A percentile compares a stretch with the other conserved stretches of the same genome.
phyloP scores from a whole-genome alignment of 2,888 invertebrate genomes.

The Stenodema calcarata region DNA sequence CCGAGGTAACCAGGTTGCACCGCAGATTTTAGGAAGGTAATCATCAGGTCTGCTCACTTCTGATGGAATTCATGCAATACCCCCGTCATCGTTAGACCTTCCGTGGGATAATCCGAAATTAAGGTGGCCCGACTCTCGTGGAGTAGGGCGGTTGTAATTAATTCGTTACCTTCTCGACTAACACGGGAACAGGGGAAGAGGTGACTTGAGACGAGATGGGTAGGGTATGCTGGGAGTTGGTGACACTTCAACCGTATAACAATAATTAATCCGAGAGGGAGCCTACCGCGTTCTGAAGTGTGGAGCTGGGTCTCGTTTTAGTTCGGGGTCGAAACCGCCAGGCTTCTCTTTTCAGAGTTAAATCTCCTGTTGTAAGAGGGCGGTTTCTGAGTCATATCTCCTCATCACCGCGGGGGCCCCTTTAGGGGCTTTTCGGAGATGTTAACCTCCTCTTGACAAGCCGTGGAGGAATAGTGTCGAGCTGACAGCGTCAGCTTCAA shows the following conservation, averaged over 20 bases:
- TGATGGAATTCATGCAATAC: neutral
- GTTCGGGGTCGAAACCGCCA: neutral
- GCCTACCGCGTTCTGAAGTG: neutral
- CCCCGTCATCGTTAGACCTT: neutral
- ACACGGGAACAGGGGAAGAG: neutral
- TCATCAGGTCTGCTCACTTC: no score
- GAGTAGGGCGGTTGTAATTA: neutral
- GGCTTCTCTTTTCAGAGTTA: neutral
- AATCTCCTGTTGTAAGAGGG: neutral
- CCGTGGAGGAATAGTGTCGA: neutral
- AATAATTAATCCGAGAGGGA: neutral
- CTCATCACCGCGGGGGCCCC: neutral
- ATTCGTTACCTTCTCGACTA: constrained; percentile 10
- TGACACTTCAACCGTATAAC: constrained; percentile 8
- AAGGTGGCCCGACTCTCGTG: neutral
- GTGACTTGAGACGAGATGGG: neutral
- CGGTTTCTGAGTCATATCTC: neutral
- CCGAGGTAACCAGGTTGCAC: no score
- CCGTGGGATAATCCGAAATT: neutral
- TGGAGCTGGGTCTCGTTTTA: neutral
- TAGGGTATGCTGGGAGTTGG: neutral
- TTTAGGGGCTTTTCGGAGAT: neutral
- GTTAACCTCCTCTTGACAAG: neutral
- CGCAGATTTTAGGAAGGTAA: no score
- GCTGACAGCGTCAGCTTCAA: neutral